Evolutionary conservation across 2,113 vertebrate genomes (phyloP).

Genomic region (Sylvietta virens): DNA sequence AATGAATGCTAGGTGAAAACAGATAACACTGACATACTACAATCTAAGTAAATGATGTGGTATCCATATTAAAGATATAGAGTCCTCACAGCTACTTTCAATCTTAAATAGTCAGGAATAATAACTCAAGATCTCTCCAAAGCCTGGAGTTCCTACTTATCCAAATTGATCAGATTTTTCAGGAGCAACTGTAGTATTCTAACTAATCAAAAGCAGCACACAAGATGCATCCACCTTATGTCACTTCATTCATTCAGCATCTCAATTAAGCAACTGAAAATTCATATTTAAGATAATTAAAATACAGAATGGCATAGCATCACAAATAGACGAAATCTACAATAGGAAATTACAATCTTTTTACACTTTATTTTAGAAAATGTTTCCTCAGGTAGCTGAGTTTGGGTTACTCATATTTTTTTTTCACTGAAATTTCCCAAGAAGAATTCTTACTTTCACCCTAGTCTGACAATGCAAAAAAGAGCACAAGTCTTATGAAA

Average conservation of each 20-base stretch:
- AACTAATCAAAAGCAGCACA: neutral
- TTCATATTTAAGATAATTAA: neutral
- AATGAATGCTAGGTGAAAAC: neutral
- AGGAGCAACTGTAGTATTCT: neutral
- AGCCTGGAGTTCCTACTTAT: neutral
- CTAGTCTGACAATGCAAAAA: neutral
- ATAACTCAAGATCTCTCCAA: neutral
- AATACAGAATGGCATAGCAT: neutral
- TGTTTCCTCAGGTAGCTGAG: neutral
- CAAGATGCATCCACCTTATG: neutral
- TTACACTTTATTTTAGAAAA: neutral
- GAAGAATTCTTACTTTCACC: neutral
- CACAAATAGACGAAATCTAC: neutral
- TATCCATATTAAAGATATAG: neutral
- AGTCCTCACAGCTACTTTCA: neutral
- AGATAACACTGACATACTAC: neutral
- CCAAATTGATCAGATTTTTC: neutral
- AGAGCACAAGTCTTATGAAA: neutral
- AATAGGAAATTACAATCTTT: neutral
- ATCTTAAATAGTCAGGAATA: neutral
- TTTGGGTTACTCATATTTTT: neutral
- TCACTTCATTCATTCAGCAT: neutral
- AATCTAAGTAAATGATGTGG: neutral
- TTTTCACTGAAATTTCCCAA: neutral
- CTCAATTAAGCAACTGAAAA: neutral